These are phyloP conservation scores for Eublepharis macularius DNA, from an alignment of 2,113 vertebrate species.

Conservation along the genomic window DNA sequence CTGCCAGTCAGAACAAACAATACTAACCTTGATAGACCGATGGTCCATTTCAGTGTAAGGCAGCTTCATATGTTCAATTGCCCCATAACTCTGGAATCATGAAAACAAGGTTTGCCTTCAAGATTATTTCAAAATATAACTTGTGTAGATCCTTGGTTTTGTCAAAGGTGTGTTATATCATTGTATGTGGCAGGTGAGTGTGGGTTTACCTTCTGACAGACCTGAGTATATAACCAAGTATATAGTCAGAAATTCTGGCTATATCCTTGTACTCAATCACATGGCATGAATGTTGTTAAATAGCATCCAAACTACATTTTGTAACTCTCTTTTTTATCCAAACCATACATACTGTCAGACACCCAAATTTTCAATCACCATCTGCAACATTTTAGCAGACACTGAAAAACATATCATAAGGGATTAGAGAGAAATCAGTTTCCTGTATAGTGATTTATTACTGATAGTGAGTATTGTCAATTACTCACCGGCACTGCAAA, in stretches of 20 bases:
- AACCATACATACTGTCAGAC: constrained; percentile 39
- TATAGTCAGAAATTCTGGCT: not conserved
- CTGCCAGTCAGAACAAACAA: too few species aligned
- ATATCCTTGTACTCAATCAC: not conserved
- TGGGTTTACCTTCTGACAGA: not conserved
- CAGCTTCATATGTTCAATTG: not conserved
- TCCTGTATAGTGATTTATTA: constrained; percentile 45
- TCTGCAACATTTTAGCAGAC: constrained; percentile 13
- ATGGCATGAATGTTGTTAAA: constrained; percentile 32
- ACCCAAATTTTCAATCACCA: constrained; percentile 24
- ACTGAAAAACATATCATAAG: constrained; percentile 12
- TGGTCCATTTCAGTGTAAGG: too few species aligned
- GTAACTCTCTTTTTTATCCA: constrained; percentile 35
- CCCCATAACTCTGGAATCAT: not conserved
- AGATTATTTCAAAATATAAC: not conserved
- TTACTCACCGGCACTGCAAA: constrained; percentile 49
- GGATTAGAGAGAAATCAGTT: not conserved
- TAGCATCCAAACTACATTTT: constrained; percentile 10
- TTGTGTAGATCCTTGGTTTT: not conserved
- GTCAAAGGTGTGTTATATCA: not conserved
- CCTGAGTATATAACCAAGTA: not conserved
- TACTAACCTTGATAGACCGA: too few species aligned
- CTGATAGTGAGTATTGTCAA: constrained; percentile 37
- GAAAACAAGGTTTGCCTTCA: not conserved
- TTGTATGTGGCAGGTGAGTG: not conserved